These are phyloP conservation scores for Ceratoteleas bidentatus DNA, from an alignment of 1,140 invertebrate genomes.

Conservation along the genomic window DNA sequence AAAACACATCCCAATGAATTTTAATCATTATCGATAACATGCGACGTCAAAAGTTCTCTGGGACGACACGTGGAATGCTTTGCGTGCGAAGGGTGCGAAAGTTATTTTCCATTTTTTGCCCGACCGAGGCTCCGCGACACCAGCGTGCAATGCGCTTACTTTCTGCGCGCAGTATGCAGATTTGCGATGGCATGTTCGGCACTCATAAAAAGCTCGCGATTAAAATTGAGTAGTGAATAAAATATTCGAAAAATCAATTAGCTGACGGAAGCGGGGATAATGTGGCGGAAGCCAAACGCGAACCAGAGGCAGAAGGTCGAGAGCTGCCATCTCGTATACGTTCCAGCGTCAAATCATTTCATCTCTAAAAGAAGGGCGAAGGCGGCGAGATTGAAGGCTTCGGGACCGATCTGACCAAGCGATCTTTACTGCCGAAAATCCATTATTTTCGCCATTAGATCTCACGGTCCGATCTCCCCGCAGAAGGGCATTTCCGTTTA, in stretches of 20 bases:
- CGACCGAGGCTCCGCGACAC: constrained; percentile 22
- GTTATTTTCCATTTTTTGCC: constrained; percentile 59
- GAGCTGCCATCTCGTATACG: constrained; percentile 57
- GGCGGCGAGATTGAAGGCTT: constrained; percentile 63
- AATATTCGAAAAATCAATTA: constrained; percentile 79
- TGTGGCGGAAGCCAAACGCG: constrained; percentile 70
- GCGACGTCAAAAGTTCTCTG: constrained; percentile 45
- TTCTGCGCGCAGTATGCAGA: constrained; percentile 57
- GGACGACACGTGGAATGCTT: constrained; percentile 42
- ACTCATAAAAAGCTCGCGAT: constrained; percentile 69
- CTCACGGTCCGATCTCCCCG: constrained; percentile 73
- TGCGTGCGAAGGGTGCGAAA: constrained; percentile 65
- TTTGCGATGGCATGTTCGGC: constrained; percentile 68
- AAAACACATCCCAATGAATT: constrained; percentile 28
- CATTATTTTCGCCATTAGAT: constrained; percentile 81
- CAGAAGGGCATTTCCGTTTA: constrained; percentile 79
- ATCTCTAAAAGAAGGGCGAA: constrained; percentile 53
- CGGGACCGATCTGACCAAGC: constrained; percentile 72
- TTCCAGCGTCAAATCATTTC: constrained; percentile 48
- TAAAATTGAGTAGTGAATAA: constrained; percentile 69
- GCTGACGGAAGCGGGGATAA: constrained; percentile 71
- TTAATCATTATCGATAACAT: constrained; percentile 59
- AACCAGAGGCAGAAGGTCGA: constrained; percentile 61
- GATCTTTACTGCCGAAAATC: constrained; percentile 81
- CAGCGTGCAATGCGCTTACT: constrained; percentile 55